Evolutionary conservation across 2,888 invertebrate species (phyloP), one percentile per base, ranked within the genome.

Genomic region (Hoplodrina ambigua): DNA sequence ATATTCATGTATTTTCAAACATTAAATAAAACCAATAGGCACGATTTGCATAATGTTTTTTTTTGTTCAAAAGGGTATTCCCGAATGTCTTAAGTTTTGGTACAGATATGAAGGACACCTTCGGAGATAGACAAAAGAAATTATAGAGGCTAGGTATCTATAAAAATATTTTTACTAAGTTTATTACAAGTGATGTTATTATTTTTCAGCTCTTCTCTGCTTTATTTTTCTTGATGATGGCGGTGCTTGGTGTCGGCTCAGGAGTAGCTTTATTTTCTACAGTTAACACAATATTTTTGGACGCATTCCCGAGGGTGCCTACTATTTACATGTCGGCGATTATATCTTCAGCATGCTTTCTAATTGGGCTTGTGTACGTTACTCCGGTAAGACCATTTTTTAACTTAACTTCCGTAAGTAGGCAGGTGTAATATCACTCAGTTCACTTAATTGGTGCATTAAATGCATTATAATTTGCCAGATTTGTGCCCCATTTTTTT

Each of bases 201-300:
- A 8, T 64, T 54, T 67, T 96, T 94, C 92, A 97, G 97, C 89
- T 98, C 13, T 98, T 98, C 90, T 95, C 98, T 0, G 97, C 97
- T 2, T 92, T 98, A 1, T 98, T 98, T 94, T 98, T 98, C 95
- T 92, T 98, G 82, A 98, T 98, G 98, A 95, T 98, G 92, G 97
- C 97, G 71, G 97, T 98, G 0, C 94, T 98, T 69, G 98, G 98
- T 20, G 93, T 98, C 5, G 98, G 98, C 0, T 97, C 97, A 54
- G 97, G 97, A 37, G 97, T 97, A 57, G 97, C 98, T 0, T 92
- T 98, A 19, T 96, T 97, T 75, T 97, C 97, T 37, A 96, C 97
- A 11, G 90, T 97, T 17, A 97, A 97, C 86, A 97, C 97, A 0
- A 96, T 97, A 7, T 91, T 98, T 46, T 94, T 97, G 84, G 98